Evolutionary conservation across 1,140 invertebrate species (phyloP).

Genomic region (Muscidifurax raptorellus): DNA sequence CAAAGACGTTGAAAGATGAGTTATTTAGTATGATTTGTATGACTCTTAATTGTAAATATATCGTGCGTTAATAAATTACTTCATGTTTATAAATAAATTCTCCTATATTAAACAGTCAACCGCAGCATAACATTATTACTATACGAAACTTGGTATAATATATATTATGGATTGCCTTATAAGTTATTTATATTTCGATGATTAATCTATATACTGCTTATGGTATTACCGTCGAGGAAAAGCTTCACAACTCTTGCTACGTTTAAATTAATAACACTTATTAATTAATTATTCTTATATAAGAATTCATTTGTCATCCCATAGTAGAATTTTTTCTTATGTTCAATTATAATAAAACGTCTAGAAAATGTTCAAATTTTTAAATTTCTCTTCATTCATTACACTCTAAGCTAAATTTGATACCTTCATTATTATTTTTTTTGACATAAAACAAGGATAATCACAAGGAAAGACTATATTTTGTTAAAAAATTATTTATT

Average conservation of each 20-base stretch:
- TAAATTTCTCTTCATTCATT: not conserved
- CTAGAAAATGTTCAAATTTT: constrained; percentile 23
- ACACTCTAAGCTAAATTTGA: not conserved
- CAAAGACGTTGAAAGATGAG: constrained; percentile 45
- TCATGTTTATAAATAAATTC: constrained; percentile 54
- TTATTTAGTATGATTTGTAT: constrained; percentile 54
- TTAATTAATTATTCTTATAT: constrained; percentile 50
- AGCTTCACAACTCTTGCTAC: constrained; percentile 17
- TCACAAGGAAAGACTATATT: not conserved
- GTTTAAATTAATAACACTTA: constrained; percentile 35
- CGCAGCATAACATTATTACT: constrained; percentile 37
- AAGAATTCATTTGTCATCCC: constrained; percentile 26
- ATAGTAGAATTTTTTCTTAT: constrained; percentile 45
- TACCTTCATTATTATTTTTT: not conserved
- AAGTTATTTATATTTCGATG: constrained; percentile 44
- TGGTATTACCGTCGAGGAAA: not conserved
- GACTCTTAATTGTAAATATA: constrained; percentile 53
- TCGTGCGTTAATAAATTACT: constrained; percentile 52
- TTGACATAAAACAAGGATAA: not conserved
- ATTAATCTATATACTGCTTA: constrained; percentile 11
- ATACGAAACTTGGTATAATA: constrained; percentile 17
- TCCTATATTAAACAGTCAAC: constrained; percentile 51
- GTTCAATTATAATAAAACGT: constrained; percentile 34
- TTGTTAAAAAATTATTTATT: not conserved
- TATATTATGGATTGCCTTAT: constrained; percentile 9